Evolutionary conservation across 2,113 vertebrate species (phyloP).

Genomic region (Atractosteus spatula): DNA sequence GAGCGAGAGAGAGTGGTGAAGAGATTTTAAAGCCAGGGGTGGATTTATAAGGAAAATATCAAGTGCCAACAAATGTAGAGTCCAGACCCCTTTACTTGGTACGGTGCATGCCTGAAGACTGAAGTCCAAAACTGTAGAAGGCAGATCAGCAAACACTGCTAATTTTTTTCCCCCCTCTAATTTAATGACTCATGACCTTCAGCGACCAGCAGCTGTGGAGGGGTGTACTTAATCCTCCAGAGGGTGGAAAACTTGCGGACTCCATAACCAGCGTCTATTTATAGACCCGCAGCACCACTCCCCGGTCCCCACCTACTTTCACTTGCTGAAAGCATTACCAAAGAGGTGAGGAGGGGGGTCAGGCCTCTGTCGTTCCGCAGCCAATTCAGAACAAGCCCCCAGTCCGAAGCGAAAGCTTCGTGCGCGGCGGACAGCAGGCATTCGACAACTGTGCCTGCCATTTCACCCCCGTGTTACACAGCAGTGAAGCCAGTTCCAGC

Average conservation of each 20-base stretch:
- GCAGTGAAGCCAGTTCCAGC: no score
- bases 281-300: constrained; percentile 9
- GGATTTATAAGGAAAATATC: neutral
- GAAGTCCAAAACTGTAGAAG: neutral
- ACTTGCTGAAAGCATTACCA: neutral
- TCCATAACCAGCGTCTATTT: constrained; percentile 22
- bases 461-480: no score
- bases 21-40: neutral
- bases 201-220: neutral
- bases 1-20: constrained; percentile 19
- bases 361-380: no score
- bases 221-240: constrained; percentile 11
- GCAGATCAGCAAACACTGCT: neutral
- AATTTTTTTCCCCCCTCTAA: neutral
- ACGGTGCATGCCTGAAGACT: neutral
- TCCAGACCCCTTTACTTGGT: neutral
- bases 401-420: no score
- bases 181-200: neutral
- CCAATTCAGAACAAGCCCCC: no score
- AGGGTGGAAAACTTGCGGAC: constrained; percentile 10
- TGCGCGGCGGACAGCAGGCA: no score
- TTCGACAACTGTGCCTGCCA: no score
- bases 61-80: neutral
- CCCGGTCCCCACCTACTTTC: neutral
- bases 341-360: no score